Evolutionary conservation across 2,888 invertebrate species (phyloP).

Genomic region (Chamaedrilus cognettii): DNA sequence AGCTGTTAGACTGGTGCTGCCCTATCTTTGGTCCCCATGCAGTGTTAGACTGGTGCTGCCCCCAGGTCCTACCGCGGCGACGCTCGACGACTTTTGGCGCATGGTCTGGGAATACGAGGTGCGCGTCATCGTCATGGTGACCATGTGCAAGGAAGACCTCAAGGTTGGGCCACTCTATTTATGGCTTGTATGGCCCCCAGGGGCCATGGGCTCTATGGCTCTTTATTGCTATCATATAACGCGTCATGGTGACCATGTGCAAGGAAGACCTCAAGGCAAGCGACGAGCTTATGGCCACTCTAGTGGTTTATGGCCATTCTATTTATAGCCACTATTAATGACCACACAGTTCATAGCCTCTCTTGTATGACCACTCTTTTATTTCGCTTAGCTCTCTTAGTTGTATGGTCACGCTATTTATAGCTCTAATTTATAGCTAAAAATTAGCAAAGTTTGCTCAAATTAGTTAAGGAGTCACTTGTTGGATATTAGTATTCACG

Average conservation of each 20-base stretch:
- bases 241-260: constrained; percentile 97
- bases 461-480: too few species aligned
- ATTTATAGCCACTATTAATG: not conserved
- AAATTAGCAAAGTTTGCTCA: too few species aligned
- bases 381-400: too few species aligned
- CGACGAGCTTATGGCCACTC: too few species aligned
- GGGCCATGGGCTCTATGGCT: constrained; percentile 68
- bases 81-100: constrained; percentile 94
- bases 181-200: constrained; percentile 1
- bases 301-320: too few species aligned
- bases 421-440: too few species aligned
- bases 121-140: constrained; percentile 95
- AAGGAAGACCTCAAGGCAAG: constrained; percentile 90
- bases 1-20: too few species aligned
- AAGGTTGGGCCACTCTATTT: constrained; percentile 68
- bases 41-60: not conserved
- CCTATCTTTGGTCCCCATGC: too few species aligned
- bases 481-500: too few species aligned
- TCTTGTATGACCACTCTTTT: too few species aligned
- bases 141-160: constrained; percentile 91
- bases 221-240: constrained; percentile 98
- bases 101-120: constrained; percentile 98
- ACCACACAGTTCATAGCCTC: constrained; percentile 51
- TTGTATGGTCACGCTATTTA: too few species aligned
- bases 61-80: constrained; percentile 61